Base-by-base conservation (phyloP, 2,113 vertebrate genomes). In the Myocastor coypus region DNA sequence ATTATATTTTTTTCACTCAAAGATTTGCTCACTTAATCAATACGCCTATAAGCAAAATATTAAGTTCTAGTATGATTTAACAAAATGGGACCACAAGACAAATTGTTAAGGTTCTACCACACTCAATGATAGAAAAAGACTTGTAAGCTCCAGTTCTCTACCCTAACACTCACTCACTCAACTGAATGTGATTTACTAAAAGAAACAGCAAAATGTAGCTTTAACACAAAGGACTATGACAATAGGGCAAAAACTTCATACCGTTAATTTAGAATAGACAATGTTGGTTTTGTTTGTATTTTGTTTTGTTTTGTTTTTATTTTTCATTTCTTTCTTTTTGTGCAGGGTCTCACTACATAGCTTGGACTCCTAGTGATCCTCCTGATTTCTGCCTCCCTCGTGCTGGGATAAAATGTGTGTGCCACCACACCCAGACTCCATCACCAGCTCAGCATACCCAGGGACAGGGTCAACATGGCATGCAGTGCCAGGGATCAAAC, bases 181-280 rank as follows among this genome's bases (percentile, higher is more conserved):
- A 46, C n/a, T 61, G 24, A n/a, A 42, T 63, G 30, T 30, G 57
- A 83, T 9, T 57, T 85, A 26, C 40, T 40, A 34, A 42, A 89
- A 81, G 71, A 89, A 92, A 80, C 13, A 34, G 19, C 69, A 88
- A 83, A 94, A 46, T 28, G 80, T 89, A 13, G 63, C 64, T 73
- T 46, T 82, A 93, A 95, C 22, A 86, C 30, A 73, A 69, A 69
- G 13, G 19, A 52, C 20, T 83, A 71, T 17, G 1, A 42, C 16
- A 28, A 83, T 84, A 7, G 13, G 42, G 11, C 50, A 55, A 92
- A 85, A 95, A 93, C 17, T 81, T 71, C 61, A 85, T 9, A 75
- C 22, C 75, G 87, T 57, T 90, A 81, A 82, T 64, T 93, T 55
- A 55, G 16, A 89, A 71, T 17, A 81, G 69, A 7, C 32, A 92